Base-by-base conservation (phyloP, 2,113 vertebrate species). In the Cichladusa arquata region DNA sequence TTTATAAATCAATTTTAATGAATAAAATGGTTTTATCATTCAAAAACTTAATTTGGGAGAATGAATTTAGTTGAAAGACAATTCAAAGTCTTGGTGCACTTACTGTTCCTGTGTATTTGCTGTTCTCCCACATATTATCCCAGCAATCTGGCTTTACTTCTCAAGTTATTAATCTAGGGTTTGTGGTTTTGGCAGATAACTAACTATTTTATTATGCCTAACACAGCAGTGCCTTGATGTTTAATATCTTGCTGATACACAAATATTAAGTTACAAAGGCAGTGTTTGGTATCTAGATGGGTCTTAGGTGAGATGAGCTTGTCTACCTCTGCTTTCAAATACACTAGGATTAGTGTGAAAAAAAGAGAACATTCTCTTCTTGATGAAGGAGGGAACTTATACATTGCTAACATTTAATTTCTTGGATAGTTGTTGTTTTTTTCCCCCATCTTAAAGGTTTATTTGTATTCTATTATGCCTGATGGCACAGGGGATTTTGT, bases 1-100 rank as follows among this genome's bases (percentile, higher is more conserved):
- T 92, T 95, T 81, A 58, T 61, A 86, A 84, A 84, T 84, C 3
- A 64, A 57, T 88, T 81, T 31, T 60, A 94, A 81, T 71, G 20
- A 90, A 70, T 53, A 78, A 65, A 92, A 86, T 69, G 7, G n/a
- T 93, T 95, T 83, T 76, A 81, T 90, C 14, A 60, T 88, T 74
- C 61, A 60, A 70, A 61, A 94, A 86, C 67, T 84, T 86, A 48
- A 34, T 86, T 74, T 48, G 36, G 38, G 44, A 76, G 57, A 61
- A 57, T 19, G 65, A 90, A 66, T n/a, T 66, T 47, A 29, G 12
- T 86, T 91, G 84, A 78, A 91, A 86, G 80, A 64, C 82, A 81
- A 88, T 67, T 73, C 56, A 82, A 57, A 86, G 17, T 34, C 31
- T 83, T 44, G 70, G 26, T 33, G 11, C 29, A 24, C 22, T 90